Base-by-base conservation (phyloP, 30 jellyfish, hydroid and myxozoan species). In the Turritopsis dohrnii region DNA sequence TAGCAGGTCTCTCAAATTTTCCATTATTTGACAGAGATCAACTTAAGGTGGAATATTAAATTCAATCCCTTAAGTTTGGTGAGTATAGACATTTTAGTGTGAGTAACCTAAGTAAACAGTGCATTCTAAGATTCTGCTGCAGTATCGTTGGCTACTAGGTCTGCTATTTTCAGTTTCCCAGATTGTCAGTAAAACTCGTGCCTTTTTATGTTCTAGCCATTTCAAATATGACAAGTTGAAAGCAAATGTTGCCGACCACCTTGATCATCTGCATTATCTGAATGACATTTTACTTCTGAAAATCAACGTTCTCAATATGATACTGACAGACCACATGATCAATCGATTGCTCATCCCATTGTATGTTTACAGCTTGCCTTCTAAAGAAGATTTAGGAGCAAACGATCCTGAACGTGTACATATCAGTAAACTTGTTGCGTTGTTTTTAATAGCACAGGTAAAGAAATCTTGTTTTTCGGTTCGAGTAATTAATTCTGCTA, bases 381-480 rank as follows among this genome's bases (percentile, higher is more conserved):
- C 86, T 18, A 88, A 82, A 19, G 88, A 82, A 19, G 86, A 74
- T 29, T 74, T 74, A 29, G 83, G 83, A 20, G 21, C 26, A 13
- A 52, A 65, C 52, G 80, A 80, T 80, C 87, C 76, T 25, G 87
- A 71, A 66, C 77, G 97, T 52, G 89, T 90, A 9, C 86, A 88
- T 21, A 87, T 92, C 84, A 87, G 94, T 79, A 65, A 94, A 27
- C 88, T 85, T 20, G 96, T 88, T 0, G 87, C 98, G 5, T 74
- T 92, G 71, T 92, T 92, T 54, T 79, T 92, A n/a, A 89, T 92
- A 28, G 75, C 96, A 17, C 98, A 92, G 90, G 98, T 92, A 71
- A 52, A 86, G 24, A 26, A 21, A 21, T 18, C 16, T n/a, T n/a
- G n/a, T n/a, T n/a, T n/a, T n/a, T n/a, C n/a, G n/a, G n/a, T n/a